phyloP scores from a whole-genome alignment of 2,888 invertebrate genomes.

The Apoderus coryli region DNA sequence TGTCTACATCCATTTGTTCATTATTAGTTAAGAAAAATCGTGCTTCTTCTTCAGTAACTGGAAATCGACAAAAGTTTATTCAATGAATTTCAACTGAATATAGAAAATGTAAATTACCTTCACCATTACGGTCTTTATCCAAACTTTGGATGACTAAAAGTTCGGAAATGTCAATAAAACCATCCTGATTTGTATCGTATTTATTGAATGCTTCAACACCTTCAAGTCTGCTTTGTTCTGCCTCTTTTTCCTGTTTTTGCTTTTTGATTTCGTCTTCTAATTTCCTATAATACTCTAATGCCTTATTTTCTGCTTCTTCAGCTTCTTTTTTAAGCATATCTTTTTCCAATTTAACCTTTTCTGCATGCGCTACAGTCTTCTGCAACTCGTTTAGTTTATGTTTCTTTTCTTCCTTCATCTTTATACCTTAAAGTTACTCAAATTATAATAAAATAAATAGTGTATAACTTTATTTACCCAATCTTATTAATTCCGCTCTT shows the following conservation, averaged over 20 bases:
- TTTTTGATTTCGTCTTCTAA: conserved; percentile 49
- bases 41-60: conserved; percentile 76
- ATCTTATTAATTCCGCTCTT: conserved; percentile 54
- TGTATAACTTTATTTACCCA: conserved; percentile 56
- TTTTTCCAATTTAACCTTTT: conserved; percentile 62
- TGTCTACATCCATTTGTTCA: conserved; percentile 50
- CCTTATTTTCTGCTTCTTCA: conserved; percentile 60
- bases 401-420: conserved; percentile 56
- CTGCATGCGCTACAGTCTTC: conserved; percentile 62
- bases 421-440: conserved; percentile 50
- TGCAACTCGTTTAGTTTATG: conserved; percentile 55
- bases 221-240: conserved; percentile 42
- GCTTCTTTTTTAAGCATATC: conserved; percentile 53
- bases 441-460: conserved; percentile 6
- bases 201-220: conserved; percentile 58
- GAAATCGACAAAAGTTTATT: conserved; percentile 12
- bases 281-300: conserved; percentile 60
- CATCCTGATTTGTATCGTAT: conserved; percentile 72
- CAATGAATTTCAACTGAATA: background rate
- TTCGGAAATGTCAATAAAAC: conserved; percentile 52
- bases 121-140: conserved; percentile 81
- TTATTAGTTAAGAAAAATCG: conserved; percentile 55
- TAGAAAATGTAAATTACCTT: conserved; percentile 24
- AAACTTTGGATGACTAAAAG: conserved; percentile 59
- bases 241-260: conserved; percentile 43